phyloP scores from a whole-genome alignment of 1,140 invertebrate genomes.

The Rhagoletis pomonella region DNA sequence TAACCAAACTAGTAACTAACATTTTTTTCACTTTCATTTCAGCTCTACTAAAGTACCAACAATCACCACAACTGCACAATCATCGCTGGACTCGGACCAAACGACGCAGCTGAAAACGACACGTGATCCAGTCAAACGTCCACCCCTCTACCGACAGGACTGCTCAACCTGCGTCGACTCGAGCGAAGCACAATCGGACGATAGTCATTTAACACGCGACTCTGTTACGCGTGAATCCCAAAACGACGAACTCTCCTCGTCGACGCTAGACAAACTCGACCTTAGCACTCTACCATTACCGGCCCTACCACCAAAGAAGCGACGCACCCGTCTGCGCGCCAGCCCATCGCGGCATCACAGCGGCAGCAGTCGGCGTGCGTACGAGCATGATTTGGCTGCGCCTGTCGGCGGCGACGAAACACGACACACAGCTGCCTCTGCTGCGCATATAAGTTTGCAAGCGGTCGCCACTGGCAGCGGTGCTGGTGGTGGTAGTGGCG shows the following conservation, averaged over 20 bases:
- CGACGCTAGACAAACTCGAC: constrained; percentile 71
- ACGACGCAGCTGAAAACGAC: constrained; percentile 1
- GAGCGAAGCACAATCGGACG: constrained; percentile 71
- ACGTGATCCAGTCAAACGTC: constrained; percentile 27
- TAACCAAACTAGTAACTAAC: background rate
- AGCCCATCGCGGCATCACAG: constrained; percentile 67
- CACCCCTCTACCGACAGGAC: constrained; percentile 60
- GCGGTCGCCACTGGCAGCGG: background rate
- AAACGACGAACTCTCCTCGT: constrained; percentile 71
- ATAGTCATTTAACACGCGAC: constrained; percentile 71
- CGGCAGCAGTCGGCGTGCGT: constrained; percentile 53
- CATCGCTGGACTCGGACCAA: constrained; percentile 9
- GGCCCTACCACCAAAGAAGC: constrained; percentile 67
- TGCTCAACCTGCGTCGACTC: constrained; percentile 67
- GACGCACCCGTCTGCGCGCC: constrained; percentile 62
- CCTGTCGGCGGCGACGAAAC: constrained; percentile 40
- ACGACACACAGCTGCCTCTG: constrained; percentile 20
- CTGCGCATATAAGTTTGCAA: background rate
- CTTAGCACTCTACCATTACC: constrained; percentile 69
- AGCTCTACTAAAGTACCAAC: constrained; percentile 44
- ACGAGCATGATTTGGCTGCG: constrained; percentile 28
- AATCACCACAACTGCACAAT: constrained; percentile 54
- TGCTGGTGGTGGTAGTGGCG: constrained; percentile 21
- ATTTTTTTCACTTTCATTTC: constrained; percentile 23
- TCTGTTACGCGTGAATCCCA: constrained; percentile 70